Evolutionary conservation across 1,140 invertebrate species (phyloP), one percentile per base, ranked within the genome.

Genomic region (Nephotettix cincticeps): DNA sequence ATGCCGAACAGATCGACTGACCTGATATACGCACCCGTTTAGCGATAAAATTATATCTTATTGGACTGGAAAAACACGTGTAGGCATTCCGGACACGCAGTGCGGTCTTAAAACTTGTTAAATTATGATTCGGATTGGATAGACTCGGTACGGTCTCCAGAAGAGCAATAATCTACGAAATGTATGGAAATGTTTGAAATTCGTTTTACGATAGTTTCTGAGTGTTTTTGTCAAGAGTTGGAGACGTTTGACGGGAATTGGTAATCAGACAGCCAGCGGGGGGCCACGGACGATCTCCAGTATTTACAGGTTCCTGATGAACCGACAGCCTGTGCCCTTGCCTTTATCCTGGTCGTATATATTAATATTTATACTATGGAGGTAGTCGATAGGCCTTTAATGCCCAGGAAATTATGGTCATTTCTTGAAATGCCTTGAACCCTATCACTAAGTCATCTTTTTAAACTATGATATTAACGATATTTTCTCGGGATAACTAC

Each of bases 31-130:
- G 64, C 40, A 40, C n/a, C 30, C 6, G 32, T 67, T 43, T 67
- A 40, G 64, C 30, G 30, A 67, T 67, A 67, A 67, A 67, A 67
- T 67, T 67, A 67, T 67, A 67, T 67, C 45, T 67, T 67, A 67
- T 67, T 30, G 23, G 63, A 6, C 64, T 67, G 36, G 64, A 45
- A 36, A 43, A 45, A 43, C 64, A 45, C 17, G 64, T 61, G 56
- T 61, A 61, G 40, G 64, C 30, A 67, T 67, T 67, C 64, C 64
- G 21, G 27, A 19, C 64, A 1, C 32, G 64, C n/a, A 14, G 28
- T 6, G 28, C 4, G 64, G 36, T 25, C 64, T 45, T 67, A 67
- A 67, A 67, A 45, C 61, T 25, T n/a, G 14, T 67, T 67, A 67
- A 43, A 45, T 67, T 67, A 67, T 30, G 64, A 25, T 43, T 67